Evolutionary conservation across 2,888 invertebrate species (phyloP), one percentile per base, ranked within the genome.

Genomic region (Athalia cordata): DNA sequence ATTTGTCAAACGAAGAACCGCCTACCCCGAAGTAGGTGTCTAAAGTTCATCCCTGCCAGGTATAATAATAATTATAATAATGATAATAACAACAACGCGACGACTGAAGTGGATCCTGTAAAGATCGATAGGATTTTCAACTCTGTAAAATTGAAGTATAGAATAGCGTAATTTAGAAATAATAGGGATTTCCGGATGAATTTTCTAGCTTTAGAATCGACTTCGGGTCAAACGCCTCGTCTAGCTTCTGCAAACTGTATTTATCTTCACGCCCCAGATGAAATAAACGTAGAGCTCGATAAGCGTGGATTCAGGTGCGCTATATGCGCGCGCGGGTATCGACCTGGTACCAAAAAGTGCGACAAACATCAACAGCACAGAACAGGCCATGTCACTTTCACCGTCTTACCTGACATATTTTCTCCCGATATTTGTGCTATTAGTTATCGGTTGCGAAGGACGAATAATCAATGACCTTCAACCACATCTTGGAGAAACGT

Each of bases 361-460:
- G 57, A 57, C 50, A 11, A 62, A 57, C 64, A 61, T 50, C 29
- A 55, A 49, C 29, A 4, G 49, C 9, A 50, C 70, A 68, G 75
- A 64, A 70, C 47, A 68, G 64, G 75, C 77, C 79, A 79, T 77
- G 79, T 77, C 67, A 77, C 62, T 75, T 75, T 75, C 70, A 43
- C 43, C 78, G 66, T n/a, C 47, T 50, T 45, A 66, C 50, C 43
- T 67, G 77, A 77, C 64, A 68, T 13, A 67, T 66, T 57, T 77
- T 59, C 57, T 49, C 29, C 43, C 8, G 5, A 29, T 52, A 64
- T 55, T 77, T 49, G 52, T 70, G 65, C 61, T 77, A 47, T 55
- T 62, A 52, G 70, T 61, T 13, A 47, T 61, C 50, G 11, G 11
- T 4, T 13, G 43, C 68, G 70, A 68, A 45, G 67, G 61, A 5